Base-by-base conservation (phyloP, 2,888 invertebrate genomes). In the Drosophila neoperkinsi region DNA sequence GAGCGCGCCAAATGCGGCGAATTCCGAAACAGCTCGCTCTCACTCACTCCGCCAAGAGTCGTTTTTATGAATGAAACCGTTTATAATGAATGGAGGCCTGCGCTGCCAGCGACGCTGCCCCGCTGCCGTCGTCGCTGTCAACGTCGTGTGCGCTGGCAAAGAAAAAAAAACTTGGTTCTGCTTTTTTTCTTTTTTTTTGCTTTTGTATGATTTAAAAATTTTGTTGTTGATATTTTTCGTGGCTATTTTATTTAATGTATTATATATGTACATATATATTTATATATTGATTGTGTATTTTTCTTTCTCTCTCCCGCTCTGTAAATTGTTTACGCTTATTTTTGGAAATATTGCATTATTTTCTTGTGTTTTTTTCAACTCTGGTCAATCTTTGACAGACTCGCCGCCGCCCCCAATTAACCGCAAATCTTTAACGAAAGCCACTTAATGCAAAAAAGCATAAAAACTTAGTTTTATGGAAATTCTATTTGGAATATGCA, bases 11-110 rank as follows among this genome's bases (percentile, higher is more conserved):
- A 46, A 13, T 13, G 43, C 71, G 79, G 79, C 79, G 82, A 76
- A 79, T 77, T 74, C 28, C 10, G 9, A 31, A 30, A 3, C 41
- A 59, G 53, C n/a, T 38, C 38, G 53, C 76, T 72, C 75, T 75
- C 66, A 67, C 71, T 74, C 79, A 65, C 74, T 81, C 70, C 67
- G 65, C 61, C 72, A 81, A 81, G 81, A 79, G 88, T 77, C 77
- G 90, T 91, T 91, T 91, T 92, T 91, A 91, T 91, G 91, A 91
- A 91, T 91, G 91, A 91, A 91, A 91, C 86, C 88, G 78, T 78
- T 90, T 90, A 91, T 91, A 90, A 91, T 91, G 92, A 91, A 91
- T 91, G 91, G 89, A 91, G 79, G 84, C 75, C 76, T 79, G 77
- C 81, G 73, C 60, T 60, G 77, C 51, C 71, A 71, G 63, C 81